phyloP scores from a whole-genome alignment of 2,888 invertebrate genomes.

The Agrochola lota region DNA sequence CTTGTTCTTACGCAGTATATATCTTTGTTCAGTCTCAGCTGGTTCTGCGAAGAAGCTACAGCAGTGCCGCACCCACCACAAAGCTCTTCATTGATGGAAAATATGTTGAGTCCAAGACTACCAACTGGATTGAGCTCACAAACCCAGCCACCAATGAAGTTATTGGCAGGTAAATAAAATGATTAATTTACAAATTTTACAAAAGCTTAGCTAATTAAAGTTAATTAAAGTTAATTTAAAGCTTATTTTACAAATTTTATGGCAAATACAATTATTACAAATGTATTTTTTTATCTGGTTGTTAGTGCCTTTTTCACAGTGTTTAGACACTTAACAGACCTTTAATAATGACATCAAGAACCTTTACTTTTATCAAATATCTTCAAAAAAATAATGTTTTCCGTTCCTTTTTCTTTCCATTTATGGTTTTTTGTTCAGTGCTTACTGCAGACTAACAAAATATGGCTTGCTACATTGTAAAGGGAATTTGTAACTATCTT shows the following conservation, averaged over 20 bases:
- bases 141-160: constrained; percentile 98
- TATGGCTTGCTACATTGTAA: background rate
- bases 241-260: too few species aligned
- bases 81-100: constrained; percentile 99
- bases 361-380: background rate
- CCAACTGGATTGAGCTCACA: constrained; percentile 98
- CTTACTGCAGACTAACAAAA: background rate
- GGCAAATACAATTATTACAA: background rate
- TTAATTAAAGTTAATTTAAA: too few species aligned
- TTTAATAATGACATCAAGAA: background rate
- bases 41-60: constrained; percentile 86
- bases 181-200: background rate
- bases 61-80: constrained; percentile 93
- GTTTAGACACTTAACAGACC: background rate
- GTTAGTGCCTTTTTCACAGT: background rate
- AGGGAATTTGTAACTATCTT: background rate
- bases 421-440: background rate
- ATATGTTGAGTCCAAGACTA: constrained; percentile 97
- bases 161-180: constrained; percentile 90
- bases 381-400: background rate
- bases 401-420: background rate
- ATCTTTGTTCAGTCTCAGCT: constrained; percentile 76
- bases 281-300: background rate
- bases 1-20: background rate
- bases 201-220: too few species aligned